These are phyloP conservation scores for Linhomoeus sp. DNA, from an alignment of 2,888 invertebrate species.

Conservation along the genomic window DNA sequence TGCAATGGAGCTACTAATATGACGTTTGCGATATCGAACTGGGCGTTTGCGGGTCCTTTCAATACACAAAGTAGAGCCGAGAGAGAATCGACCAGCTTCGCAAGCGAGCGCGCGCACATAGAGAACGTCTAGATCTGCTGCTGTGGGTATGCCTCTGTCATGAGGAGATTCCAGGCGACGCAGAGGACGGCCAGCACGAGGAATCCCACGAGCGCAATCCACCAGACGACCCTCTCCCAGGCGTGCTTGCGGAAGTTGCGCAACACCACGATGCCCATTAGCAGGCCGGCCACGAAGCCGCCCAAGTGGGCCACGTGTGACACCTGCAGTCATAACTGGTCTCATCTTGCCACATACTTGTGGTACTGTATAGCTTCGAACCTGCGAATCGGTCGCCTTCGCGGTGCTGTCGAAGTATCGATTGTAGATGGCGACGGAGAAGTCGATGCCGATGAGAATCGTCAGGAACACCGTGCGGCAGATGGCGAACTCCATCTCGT, in stretches of 20 bases:
- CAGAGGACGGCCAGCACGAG: conserved; percentile 13
- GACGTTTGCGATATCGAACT: no score
- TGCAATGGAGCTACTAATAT: no score
- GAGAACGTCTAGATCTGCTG: no score
- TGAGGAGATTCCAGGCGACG: conserved; percentile 8
- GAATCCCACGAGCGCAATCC: conserved; percentile 46
- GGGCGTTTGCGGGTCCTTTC: no score
- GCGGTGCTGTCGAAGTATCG: conserved; percentile 38
- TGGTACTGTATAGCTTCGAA: no score
- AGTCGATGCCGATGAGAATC: conserved; percentile 56
- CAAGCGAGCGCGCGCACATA: no score
- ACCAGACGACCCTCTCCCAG: conserved; percentile 63
- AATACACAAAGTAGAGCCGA: no score
- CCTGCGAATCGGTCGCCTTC: no score
- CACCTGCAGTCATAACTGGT: conserved; percentile 36
- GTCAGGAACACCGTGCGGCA: conserved; percentile 62
- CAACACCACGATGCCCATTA: conserved; percentile 63
- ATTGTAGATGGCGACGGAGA: conserved; percentile 73
- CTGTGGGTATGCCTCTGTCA: not conserved
- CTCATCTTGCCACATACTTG: no score
- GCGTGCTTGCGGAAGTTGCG: conserved; percentile 43
- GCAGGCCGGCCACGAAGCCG: conserved; percentile 63
- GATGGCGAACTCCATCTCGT: conserved; percentile 81
- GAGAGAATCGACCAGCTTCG: no score
- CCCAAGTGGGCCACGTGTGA: conserved; percentile 86